Base-by-base conservation (phyloP, 2,888 invertebrate species). In the Drosophila seclusa region DNA sequence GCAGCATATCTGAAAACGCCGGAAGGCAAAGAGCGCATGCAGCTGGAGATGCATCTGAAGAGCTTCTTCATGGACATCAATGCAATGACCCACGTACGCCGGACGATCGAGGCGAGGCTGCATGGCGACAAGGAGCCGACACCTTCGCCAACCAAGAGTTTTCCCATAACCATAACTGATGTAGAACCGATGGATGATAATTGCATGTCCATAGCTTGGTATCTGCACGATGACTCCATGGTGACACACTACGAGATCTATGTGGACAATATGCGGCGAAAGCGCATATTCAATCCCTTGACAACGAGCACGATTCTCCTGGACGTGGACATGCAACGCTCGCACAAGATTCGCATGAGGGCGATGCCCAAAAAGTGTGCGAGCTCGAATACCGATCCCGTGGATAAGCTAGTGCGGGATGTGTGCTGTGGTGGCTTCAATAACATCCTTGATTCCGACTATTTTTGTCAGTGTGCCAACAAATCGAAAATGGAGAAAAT, bases 41-140 rank as follows among this genome's bases (percentile, higher is more conserved):
- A 80, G 49, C 27, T 82, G 68, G 82, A 83, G 49, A 27, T 78
- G 68, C 68, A 78, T 10, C 29, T 89, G 40, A 82, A 82, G 40
- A 76, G 71, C 58, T 60, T 88, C 32, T 66, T 89, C 18, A 78
- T 89, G 87, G 90, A 89, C 32, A 65, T 88, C 11, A 70, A 65
- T 45, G 80, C 83, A 0, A 58, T 89, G 55, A 45, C 80, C 0
- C 11, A 34, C 1, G 73, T 75, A 0, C 78, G 82, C 4, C 34
- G 48, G 4, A 36, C 48, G 10, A 49, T 86, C 10, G 42, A 65
- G 10, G 61, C 62, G 24, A 40, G 59, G 0, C 50, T 88, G 8
- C 16, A 73, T 18, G 80, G 78, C 6, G 54, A 7, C 6, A 54
- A 65, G 3, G 54, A 38, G 0, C 57, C 61, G 21, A 53, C 59